Evolutionary conservation across 1,140 invertebrate species (phyloP).

Genomic region (Chionoecetes opilio): DNA sequence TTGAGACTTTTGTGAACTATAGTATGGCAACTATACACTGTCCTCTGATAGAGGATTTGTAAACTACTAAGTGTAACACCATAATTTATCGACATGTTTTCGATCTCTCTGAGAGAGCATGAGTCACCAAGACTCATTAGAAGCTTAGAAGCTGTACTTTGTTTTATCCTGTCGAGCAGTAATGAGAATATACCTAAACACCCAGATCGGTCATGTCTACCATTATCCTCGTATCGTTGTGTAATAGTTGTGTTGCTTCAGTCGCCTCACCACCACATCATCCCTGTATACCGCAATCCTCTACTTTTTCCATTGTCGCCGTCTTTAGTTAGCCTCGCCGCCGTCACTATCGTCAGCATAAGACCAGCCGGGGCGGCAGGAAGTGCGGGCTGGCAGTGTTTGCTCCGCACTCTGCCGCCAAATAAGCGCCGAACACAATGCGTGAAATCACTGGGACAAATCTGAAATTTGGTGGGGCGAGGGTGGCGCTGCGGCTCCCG

Average conservation of each 20-base stretch:
- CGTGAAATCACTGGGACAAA: conserved; percentile 55
- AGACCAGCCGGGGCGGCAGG: not conserved
- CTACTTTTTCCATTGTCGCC: not conserved
- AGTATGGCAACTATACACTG: no score
- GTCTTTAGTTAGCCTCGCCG: not conserved
- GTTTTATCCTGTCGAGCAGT: not conserved
- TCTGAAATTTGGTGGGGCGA: conserved; percentile 49
- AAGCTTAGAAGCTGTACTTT: no score
- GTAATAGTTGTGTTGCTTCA: not conserved
- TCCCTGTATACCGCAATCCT: not conserved
- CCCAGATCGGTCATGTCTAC: no score
- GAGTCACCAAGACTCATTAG: no score
- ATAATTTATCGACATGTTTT: no score
- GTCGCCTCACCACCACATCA: not conserved
- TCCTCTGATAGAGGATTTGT: no score
- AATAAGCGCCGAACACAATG: conserved; percentile 52
- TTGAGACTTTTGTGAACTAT: no score
- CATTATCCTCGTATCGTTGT: no score
- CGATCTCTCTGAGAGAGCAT: no score
- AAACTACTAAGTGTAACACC: no score
- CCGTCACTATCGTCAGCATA: not conserved
- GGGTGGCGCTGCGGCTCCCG: not conserved
- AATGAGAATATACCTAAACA: not conserved
- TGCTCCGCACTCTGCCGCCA: conserved; percentile 31
- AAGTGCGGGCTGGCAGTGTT: not conserved